Evolutionary conservation across 35 echinoderm and acorn worm genomes (phyloP), one percentile per base, ranked within the genome.

Genomic region (Apostichopus californicus): DNA sequence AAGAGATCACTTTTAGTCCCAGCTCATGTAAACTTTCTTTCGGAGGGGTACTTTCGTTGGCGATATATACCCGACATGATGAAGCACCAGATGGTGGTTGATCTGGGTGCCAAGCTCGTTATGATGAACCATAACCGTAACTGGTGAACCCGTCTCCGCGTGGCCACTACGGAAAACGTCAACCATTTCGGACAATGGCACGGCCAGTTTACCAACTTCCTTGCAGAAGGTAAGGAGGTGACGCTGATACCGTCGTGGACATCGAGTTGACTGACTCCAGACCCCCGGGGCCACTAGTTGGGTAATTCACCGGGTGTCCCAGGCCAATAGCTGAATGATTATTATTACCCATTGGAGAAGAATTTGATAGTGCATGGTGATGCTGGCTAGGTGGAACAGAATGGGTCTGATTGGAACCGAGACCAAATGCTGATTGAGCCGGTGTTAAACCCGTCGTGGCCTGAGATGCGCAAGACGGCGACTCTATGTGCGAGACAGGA

Each of bases 401-500:
- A 54, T 91, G 89, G 13, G 71, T 22, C 53, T 91, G 89, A 59
- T 77, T 91, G 15, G 89, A 57, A 4, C 89, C 77, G n/a, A 91
- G 55, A 21, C 89, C 89, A 18, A 91, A 78, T n/a, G 72, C 89
- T 5, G 89, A 79, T 54, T 77, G 72, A 9, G 55, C 89, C 6
- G 89, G 72, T n/a, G 89, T 78, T 73, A 91, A 79, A 8, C 89
- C 89, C 46, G 71, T 91, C 54, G 89, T 78, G 72, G 89, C 89
- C 89, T 91, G 89, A 26, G 89, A 34, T 5, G 89, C 89, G 28
- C 89, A 91, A 21, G 89, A 91, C 18, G 89, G 89, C 6, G 89
- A 91, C 25, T 91, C 89, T 53, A 91, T 79, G 73, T 91, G 89
- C 3, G 89, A 91, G 52, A 79, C 73, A 53, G 89, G 89, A 79